Conservation (phyloP, 2,797 vertebrate genomes). For the Tadarida brasiliensis region DNA sequence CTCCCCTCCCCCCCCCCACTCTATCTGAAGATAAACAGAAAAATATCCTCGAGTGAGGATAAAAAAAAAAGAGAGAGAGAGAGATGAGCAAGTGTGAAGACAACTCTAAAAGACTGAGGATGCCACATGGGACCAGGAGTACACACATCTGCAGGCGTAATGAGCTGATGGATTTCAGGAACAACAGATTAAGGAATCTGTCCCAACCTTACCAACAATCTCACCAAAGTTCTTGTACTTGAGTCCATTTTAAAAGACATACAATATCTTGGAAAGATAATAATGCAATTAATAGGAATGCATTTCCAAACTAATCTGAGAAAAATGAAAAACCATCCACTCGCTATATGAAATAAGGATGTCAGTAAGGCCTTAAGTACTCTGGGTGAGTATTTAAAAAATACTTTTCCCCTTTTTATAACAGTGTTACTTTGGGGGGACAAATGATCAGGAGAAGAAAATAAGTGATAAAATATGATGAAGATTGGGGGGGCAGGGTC, state of each 20-base stretch:
- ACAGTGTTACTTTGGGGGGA: background rate
- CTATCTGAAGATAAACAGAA: too few species aligned
- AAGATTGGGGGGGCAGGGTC: background rate
- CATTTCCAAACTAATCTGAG: background rate
- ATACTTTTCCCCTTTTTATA: background rate
- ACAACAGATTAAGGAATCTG: too few species aligned
- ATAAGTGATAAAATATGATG: background rate
- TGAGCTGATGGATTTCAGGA: background rate
- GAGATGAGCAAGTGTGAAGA: background rate
- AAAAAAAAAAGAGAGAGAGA: too few species aligned
- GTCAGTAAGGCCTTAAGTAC: background rate
- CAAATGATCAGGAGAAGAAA: background rate
- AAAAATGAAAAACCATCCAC: background rate
- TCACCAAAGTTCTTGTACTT: background rate
- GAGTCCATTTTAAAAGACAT: background rate
- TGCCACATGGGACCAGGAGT: accelerated
- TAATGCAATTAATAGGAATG: background rate
- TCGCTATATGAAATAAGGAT: background rate
- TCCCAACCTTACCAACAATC: background rate
- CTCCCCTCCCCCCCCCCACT: too few species aligned
- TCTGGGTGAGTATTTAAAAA: background rate
- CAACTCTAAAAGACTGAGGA: background rate
- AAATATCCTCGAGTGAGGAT: too few species aligned
- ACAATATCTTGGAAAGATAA: background rate
- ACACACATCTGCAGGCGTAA: too few species aligned